phyloP scores from a whole-genome alignment of 2,888 invertebrate genomes.

The Enoplolaimus lenunculus region DNA sequence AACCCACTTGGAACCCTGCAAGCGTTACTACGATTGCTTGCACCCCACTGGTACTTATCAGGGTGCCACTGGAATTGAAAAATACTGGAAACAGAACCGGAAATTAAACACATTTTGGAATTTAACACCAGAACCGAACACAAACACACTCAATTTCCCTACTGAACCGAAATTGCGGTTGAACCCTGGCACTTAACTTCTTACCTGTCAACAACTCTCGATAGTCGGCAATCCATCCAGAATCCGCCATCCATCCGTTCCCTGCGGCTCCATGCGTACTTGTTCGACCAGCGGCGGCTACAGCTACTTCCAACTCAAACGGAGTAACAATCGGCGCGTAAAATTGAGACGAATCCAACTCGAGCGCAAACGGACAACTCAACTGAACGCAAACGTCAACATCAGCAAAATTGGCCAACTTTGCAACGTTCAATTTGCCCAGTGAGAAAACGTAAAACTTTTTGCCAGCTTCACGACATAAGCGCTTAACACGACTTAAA shows the following conservation, averaged over 20 bases:
- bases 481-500: slow-evolving; percentile 40
- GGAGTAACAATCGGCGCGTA: slow-evolving; percentile 78
- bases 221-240: slow-evolving; percentile 34
- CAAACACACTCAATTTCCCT: no score
- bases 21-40: no score
- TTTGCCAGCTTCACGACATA: slow-evolving; percentile 61
- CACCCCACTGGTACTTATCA: no score
- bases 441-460: slow-evolving; percentile 80
- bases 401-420: slow-evolving; percentile 75
- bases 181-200: no score
- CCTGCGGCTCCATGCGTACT: slow-evolving; percentile 35
- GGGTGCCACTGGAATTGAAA: no score
- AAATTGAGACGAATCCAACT: slow-evolving; percentile 60
- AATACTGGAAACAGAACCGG: no score
- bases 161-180: no score
- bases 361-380: slow-evolving; percentile 73
- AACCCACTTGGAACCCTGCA: no score
- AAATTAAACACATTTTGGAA: no score
- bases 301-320: slow-evolving; percentile 67
- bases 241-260: slow-evolving; percentile 27
- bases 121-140: no score
- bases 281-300: slow-evolving; percentile 48
- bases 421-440: slow-evolving; percentile 82
- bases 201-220: slow-evolving; percentile 28
- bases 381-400: slow-evolving; percentile 81